Conservation (phyloP, 2,888 invertebrate species). For the Eristalis tenax region DNA sequence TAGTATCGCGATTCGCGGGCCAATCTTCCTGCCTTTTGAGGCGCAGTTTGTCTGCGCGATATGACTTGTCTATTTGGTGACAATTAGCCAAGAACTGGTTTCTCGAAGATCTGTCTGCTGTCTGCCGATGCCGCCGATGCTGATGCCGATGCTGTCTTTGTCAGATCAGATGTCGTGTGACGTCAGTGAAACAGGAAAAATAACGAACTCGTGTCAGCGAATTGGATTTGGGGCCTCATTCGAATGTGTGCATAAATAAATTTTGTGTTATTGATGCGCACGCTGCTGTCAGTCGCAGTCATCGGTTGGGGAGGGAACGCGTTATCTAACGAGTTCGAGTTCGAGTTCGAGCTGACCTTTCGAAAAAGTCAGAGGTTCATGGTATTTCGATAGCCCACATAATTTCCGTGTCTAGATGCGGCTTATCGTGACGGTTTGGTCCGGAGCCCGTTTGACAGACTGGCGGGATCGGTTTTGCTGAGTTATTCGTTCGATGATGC, state of each 20-base stretch:
- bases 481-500: background rate
- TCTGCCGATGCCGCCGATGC: background rate
- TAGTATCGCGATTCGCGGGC: background rate
- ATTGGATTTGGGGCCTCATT: background rate
- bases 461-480: background rate
- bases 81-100: constrained; percentile 50
- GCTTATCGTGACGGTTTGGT: constrained; percentile 37
- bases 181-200: background rate
- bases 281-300: background rate
- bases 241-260: background rate
- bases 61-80: constrained; percentile 38
- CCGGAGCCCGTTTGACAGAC: background rate
- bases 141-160: background rate
- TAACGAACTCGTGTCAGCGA: background rate
- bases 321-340: constrained; percentile 44
- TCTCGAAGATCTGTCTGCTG: background rate
- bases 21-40: constrained; percentile 36
- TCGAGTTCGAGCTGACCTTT: constrained; percentile 47
- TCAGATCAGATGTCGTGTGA: background rate
- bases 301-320: background rate
- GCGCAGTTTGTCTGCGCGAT: constrained; percentile 46
- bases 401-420: constrained; percentile 57
- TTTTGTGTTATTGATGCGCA: background rate
- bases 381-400: constrained; percentile 50
- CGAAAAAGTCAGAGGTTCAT: constrained; percentile 60